Conservation (phyloP, 2,888 invertebrate genomes). For the Prenolepis imparis region DNA sequence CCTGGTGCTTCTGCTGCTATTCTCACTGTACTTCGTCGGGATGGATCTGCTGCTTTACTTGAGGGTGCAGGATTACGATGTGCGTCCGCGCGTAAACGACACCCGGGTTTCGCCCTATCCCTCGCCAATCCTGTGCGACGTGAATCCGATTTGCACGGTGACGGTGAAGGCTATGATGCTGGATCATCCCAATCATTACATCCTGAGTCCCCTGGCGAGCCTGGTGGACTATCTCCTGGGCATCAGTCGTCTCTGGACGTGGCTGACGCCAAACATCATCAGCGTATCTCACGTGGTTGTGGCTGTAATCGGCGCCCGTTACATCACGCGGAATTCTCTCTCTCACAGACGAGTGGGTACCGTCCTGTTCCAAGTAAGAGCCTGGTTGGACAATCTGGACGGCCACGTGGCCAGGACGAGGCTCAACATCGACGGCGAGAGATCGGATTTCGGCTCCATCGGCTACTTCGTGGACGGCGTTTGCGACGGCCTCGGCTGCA, state of each 20-base stretch:
- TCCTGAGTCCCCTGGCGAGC: constrained; percentile 93
- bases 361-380: constrained; percentile 92
- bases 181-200: constrained; percentile 94
- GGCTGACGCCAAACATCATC: constrained; percentile 94
- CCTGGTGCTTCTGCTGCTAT: constrained; percentile 86
- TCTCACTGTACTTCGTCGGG: constrained; percentile 88
- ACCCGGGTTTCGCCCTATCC: constrained; percentile 70
- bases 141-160: constrained; percentile 92
- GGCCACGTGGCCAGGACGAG: constrained; percentile 94
- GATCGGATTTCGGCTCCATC: constrained; percentile 92
- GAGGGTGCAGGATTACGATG: constrained; percentile 90
- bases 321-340: constrained; percentile 91
- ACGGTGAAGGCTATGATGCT: constrained; percentile 94
- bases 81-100: constrained; percentile 87
- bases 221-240: constrained; percentile 90
- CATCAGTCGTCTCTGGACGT: constrained; percentile 88
- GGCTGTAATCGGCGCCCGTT: constrained; percentile 91
- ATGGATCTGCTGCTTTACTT: constrained; percentile 92
- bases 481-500: constrained; percentile 93
- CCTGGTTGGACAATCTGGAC: constrained; percentile 94
- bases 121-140: constrained; percentile 89
- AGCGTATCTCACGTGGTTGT: constrained; percentile 93
- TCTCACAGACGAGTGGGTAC: constrained; percentile 91
- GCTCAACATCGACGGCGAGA: constrained; percentile 92
- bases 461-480: constrained; percentile 95